Evolutionary conservation across 2,888 invertebrate species (phyloP).

Genomic region (Antitype chi): DNA sequence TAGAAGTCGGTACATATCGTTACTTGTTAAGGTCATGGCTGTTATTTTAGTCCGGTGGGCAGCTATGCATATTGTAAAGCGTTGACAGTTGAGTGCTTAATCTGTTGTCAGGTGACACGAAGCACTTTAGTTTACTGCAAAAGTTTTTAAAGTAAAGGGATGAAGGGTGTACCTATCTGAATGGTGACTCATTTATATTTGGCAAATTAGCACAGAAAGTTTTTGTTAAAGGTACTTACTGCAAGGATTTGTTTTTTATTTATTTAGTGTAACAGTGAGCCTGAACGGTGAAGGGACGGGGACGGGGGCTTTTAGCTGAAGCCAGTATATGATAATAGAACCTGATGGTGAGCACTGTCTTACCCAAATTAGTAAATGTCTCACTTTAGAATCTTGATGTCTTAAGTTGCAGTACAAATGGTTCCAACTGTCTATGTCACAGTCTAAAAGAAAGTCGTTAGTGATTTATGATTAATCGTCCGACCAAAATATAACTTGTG

Average conservation of each 20-base stretch:
- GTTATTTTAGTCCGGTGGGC: constrained; percentile 3
- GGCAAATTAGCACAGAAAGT: not conserved
- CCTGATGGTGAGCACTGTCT: not conserved
- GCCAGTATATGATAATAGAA: not conserved
- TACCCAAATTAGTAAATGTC: constrained; percentile 27
- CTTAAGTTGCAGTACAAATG: not conserved
- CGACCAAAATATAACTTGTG: not conserved
- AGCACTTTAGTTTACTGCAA: constrained; percentile 13
- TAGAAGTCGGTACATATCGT: constrained; percentile 1
- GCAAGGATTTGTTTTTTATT: not conserved
- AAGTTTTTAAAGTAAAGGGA: not conserved
- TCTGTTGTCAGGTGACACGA: constrained; percentile 16
- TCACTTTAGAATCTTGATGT: constrained; percentile 13
- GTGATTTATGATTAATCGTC: constrained; percentile 18
- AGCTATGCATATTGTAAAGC: constrained; percentile 13
- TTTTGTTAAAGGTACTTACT: not conserved
- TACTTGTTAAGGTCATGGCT: constrained; percentile 20
- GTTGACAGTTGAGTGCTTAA: constrained; percentile 16
- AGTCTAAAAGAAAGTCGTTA: constrained; percentile 16
- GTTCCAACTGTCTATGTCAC: constrained; percentile 10
- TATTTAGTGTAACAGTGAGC: not conserved
- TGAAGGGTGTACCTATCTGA: not conserved
- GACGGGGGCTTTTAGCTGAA: no score
- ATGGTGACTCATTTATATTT: no score
- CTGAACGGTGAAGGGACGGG: not conserved